Evolutionary conservation across 2,888 invertebrate genomes (phyloP).

Genomic region (Clanis bilineata): DNA sequence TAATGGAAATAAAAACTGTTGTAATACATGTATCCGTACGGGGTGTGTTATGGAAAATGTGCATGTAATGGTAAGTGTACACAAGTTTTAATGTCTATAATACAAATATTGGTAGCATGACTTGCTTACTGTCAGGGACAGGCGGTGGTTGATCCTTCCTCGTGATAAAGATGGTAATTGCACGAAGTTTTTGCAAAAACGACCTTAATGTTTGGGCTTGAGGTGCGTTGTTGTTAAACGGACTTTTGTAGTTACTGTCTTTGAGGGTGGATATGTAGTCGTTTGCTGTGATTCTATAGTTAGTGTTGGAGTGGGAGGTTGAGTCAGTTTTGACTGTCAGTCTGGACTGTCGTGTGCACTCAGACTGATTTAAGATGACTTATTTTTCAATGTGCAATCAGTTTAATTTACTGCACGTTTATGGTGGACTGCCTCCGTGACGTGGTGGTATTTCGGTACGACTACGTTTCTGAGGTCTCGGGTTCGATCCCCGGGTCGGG

Average conservation of each 20-base stretch:
- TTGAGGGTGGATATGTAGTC: conserved; percentile 16
- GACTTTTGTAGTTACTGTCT: background rate
- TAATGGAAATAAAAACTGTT: conserved; percentile 52
- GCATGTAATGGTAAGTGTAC: conserved; percentile 72
- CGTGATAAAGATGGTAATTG: conserved; percentile 14
- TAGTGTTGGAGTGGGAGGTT: background rate
- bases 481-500: too few relatives aligned
- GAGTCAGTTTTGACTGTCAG: background rate
- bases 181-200: background rate
- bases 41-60: conserved; percentile 76
- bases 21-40: conserved; percentile 67
- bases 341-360: too few relatives aligned
- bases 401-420: too few relatives aligned
- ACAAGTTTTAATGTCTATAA: conserved; percentile 33
- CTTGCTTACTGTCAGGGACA: conserved; percentile 45
- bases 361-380: too few relatives aligned
- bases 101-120: conserved; percentile 49
- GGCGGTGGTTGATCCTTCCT: conserved; percentile 28
- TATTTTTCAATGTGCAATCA: too few relatives aligned
- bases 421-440: too few relatives aligned
- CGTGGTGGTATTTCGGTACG: too few relatives aligned
- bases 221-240: background rate
- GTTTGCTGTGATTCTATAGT: conserved; percentile 12
- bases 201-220: background rate
- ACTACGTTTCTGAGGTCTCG: too few relatives aligned